Evolutionary conservation across 2,797 vertebrate species (phyloP).

Genomic region (Cottoperca gobio): DNA sequence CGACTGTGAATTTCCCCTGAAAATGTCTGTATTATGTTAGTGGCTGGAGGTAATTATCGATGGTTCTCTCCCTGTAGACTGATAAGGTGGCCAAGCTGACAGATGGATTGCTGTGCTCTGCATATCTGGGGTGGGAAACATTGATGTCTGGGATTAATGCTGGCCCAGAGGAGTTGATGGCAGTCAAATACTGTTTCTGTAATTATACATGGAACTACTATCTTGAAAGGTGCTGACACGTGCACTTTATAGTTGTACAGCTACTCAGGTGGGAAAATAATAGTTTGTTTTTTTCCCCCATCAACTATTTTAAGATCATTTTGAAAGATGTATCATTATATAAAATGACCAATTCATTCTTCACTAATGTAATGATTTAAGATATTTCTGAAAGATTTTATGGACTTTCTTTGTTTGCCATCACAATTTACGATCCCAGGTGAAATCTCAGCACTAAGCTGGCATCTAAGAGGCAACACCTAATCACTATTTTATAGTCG

Average conservation of each 20-base stretch:
- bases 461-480: constrained; percentile 24
- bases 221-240: constrained; percentile 74
- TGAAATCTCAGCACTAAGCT: constrained; percentile 49
- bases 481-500: constrained; percentile 45
- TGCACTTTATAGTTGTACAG: constrained; percentile 53
- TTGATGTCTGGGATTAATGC: constrained; percentile 85
- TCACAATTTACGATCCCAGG: constrained; percentile 41
- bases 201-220: constrained; percentile 81
- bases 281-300: not conserved
- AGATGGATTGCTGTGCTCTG: constrained; percentile 84
- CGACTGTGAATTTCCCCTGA: constrained; percentile 65
- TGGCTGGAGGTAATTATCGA: constrained; percentile 78
- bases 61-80: constrained; percentile 69
- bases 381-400: constrained; percentile 27
- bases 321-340: constrained; percentile 12
- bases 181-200: constrained; percentile 84
- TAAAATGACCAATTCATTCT: constrained; percentile 38
- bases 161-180: constrained; percentile 69
- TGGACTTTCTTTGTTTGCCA: constrained; percentile 23
- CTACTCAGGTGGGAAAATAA: constrained; percentile 39
- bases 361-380: constrained; percentile 36
- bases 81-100: constrained; percentile 77
- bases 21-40: constrained; percentile 75
- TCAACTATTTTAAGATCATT: constrained; percentile 20
- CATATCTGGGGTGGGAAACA: constrained; percentile 78